phyloP scores from a whole-genome alignment of 2,888 invertebrate species.

The Megalurothrips usitatus region DNA sequence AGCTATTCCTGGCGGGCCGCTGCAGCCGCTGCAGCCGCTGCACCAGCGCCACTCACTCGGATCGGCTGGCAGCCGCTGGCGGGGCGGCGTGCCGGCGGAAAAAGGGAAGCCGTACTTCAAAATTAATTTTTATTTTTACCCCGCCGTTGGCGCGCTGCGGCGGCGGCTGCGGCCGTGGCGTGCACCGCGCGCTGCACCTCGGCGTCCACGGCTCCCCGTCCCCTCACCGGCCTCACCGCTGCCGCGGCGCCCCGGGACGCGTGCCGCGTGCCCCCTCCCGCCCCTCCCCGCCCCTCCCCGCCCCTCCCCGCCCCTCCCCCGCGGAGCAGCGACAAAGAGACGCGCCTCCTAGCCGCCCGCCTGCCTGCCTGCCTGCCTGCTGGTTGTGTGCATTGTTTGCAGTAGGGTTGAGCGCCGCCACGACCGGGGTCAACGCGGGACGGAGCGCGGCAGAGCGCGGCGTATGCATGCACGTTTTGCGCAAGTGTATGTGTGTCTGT shows the following conservation, averaged over 20 bases:
- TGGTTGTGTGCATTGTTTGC: no score
- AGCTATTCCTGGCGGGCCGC: constrained; percentile 15
- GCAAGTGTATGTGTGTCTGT: neutral
- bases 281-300: no score
- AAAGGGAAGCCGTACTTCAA: constrained; percentile 1
- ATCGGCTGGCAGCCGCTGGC: constrained; percentile 8
- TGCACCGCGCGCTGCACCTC: neutral
- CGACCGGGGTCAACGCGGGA: no score
- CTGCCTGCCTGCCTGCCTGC: no score
- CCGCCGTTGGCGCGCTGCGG: neutral
- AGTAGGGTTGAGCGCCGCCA: no score
- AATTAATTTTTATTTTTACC: constrained; percentile 27
- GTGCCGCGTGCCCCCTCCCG: no score
- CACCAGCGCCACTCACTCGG: neutral
- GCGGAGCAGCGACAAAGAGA: no score
- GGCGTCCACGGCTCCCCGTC: neutral
- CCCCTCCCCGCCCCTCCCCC: no score
- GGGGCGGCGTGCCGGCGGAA: neutral
- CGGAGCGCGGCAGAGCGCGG: neutral
- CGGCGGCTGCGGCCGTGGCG: neutral
- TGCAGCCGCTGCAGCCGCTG: neutral
- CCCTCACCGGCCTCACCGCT: neutral
- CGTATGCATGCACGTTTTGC: neutral
- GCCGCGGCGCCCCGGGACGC: no score
- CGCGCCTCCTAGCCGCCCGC: no score